Evolutionary conservation across 1,140 invertebrate species (phyloP), one percentile per base, ranked within the genome.

Genomic region (Heliconius nattereri): DNA sequence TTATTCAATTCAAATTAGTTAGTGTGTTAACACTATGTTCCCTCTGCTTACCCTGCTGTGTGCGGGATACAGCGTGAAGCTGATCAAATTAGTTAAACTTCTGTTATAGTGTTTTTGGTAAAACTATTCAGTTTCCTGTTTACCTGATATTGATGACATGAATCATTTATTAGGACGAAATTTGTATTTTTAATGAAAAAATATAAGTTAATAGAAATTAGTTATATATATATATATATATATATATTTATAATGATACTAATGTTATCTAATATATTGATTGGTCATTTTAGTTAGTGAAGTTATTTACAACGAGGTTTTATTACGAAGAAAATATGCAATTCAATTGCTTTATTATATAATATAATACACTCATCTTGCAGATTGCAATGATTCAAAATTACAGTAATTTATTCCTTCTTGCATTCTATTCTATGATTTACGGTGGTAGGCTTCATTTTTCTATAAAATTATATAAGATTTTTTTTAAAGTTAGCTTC

Each of bases 291-390:
- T 7, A 71, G 35, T 37, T 71, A 71, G 71, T 57, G 0, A 7
- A 57, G 9, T 57, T n/a, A 23, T 71, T 71, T 66, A 66, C n/a
- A 66, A 66, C 13, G 3, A 16, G 23, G 71, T 37, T 71, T 71
- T 71, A 37, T 71, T 37, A 37, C 5, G 29, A 8, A n/a, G 29
- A 29, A 77, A 72, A 77, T 40, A 72, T 72, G 45, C 29, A 71
- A 72, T 72, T 71, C 70, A 72, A 77, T 52, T 77, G 49, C 40
- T 77, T 71, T 77, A 72, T 71, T 77, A 26, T 72, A 45, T 54
- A 52, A 26, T 72, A 45, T 54, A 71, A 71, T 77, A 23, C 49
- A 23, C 16, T 77, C 23, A n/a, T 72, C 40, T 71, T 29, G 70
- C 26, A 70, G 32, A 35, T 70, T 66, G 19, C 37, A 66, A 76